These are phyloP conservation scores for Illadopsis cleaveri DNA, from an alignment of 2,113 vertebrate species.

Conservation along the genomic window DNA sequence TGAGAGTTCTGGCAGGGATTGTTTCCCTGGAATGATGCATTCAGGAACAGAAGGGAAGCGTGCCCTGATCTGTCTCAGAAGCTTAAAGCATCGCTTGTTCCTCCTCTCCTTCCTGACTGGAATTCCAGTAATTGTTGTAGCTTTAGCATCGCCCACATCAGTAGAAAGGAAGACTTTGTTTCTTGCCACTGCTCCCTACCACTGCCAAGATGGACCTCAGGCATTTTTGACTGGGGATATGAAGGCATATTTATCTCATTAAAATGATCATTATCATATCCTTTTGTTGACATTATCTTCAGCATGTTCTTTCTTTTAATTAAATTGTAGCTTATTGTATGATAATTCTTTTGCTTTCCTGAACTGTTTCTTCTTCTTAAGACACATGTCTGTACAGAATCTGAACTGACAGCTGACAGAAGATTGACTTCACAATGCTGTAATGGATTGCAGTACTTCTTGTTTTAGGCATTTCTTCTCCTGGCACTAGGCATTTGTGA, in stretches of 20 bases:
- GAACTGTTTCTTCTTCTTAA: neutral
- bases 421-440: neutral
- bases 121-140: conserved; percentile 30
- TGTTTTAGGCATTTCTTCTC: neutral
- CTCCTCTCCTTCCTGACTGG: neutral
- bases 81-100: neutral
- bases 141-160: neutral
- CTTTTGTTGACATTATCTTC: neutral
- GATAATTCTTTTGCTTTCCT: neutral
- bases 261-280: neutral
- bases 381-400: neutral
- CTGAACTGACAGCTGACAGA: neutral
- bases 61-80: neutral
- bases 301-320: neutral
- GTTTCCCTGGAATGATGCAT: neutral
- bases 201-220: neutral
- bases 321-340: neutral
- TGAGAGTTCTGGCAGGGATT: neutral
- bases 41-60: neutral
- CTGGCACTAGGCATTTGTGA: neutral
- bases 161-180: neutral
- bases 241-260: neutral
- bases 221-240: neutral
- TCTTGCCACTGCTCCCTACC: neutral
- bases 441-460: neutral